A percentile compares a stretch with the other conserved stretches of the same genome.
Evolutionary conservation across 2,797 vertebrate species (phyloP).

Genomic region (Tragopan temminckii): DNA sequence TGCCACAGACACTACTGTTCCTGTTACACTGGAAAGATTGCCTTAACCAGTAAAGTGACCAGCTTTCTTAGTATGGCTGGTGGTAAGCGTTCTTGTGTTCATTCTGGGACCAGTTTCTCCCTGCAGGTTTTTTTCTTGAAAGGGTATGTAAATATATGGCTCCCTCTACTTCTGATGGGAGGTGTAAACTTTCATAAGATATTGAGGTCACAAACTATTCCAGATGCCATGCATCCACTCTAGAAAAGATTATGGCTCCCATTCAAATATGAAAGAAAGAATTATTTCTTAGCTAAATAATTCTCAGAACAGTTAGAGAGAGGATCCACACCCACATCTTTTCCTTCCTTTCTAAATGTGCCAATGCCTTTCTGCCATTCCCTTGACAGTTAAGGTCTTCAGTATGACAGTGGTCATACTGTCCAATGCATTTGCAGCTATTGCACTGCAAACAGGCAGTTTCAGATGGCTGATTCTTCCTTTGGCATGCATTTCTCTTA

Average conservation of each 20-base stretch:
- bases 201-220: constrained; percentile 6
- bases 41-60: neutral
- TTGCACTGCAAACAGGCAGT: neutral
- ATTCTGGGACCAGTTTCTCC: neutral
- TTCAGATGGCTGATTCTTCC: neutral
- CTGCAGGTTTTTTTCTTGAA: neutral
- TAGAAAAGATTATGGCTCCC: constrained; percentile 45
- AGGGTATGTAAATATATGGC: neutral
- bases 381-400: constrained; percentile 7
- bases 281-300: constrained; percentile 48
- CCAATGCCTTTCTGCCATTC: constrained; percentile 37
- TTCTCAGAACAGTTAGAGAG: constrained; percentile 59
- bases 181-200: constrained; percentile 30
- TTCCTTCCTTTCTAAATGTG: constrained; percentile 55
- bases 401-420: constrained; percentile 10
- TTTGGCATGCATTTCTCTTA: neutral
- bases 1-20: neutral
- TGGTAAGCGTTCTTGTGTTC: neutral
- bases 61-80: neutral
- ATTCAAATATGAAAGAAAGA: constrained; percentile 67
- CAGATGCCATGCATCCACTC: constrained; percentile 30
- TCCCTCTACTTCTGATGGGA: constrained; percentile 10
- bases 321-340: constrained; percentile 67
- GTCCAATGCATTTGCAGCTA: neutral
- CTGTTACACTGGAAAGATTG: neutral